These are phyloP conservation scores for Lamprotornis superbus DNA, from an alignment of 2,113 vertebrate species.

Conservation along the genomic window DNA sequence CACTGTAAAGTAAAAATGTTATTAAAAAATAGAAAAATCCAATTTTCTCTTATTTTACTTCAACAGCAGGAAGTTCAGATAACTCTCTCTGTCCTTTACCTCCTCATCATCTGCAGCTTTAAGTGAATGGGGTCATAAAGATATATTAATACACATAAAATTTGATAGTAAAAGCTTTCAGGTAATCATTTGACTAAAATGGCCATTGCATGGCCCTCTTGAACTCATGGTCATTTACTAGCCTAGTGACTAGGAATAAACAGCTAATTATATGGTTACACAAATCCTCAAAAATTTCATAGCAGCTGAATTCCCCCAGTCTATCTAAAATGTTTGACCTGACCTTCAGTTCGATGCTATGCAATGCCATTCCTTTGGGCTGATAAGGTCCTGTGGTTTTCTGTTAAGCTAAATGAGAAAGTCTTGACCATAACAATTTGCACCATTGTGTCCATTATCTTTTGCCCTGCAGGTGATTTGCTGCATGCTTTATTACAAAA, in stretches of 20 bases:
- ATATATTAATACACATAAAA: background rate
- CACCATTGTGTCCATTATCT: constrained; percentile 18
- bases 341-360: constrained; percentile 14
- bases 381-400: constrained; percentile 26
- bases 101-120: background rate
- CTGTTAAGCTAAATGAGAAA: constrained; percentile 46
- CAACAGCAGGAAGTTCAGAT: constrained; percentile 6
- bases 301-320: background rate
- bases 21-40: background rate
- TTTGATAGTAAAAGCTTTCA: background rate
- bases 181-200: constrained; percentile 11
- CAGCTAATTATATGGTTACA: background rate
- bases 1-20: background rate
- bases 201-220: background rate
- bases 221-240: background rate
- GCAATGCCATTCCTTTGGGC: background rate
- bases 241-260: background rate
- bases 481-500: background rate
- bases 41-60: constrained; percentile 9
- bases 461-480: constrained; percentile 41
- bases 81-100: background rate
- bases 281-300: background rate
- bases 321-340: background rate
- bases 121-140: background rate
- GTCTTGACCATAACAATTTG: constrained; percentile 31